phyloP scores from a whole-genome alignment of 2,113 vertebrate genomes.

The pig (Sus scrofa) region DNA sequence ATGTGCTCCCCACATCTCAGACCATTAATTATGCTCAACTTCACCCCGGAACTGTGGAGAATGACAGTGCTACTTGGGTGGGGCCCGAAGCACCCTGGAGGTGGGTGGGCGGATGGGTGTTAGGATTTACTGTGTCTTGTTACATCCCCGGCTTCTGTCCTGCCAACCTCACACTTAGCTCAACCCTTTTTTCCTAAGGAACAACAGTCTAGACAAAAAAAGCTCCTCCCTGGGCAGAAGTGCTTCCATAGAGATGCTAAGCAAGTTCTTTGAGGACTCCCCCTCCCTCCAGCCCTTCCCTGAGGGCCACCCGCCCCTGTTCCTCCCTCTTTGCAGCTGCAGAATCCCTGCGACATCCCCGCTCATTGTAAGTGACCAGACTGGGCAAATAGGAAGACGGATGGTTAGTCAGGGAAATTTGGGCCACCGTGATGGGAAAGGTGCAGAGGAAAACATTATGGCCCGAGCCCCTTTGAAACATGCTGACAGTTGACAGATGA shows the following conservation, averaged over 20 bases:
- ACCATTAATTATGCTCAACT: background rate
- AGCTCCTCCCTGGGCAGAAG: conserved; percentile 60
- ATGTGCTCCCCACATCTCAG: background rate
- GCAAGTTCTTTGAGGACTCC: conserved; percentile 6
- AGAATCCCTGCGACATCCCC: conserved; percentile 83
- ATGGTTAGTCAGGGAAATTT: conserved; percentile 88
- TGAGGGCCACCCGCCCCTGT: background rate
- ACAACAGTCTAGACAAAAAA: conserved; percentile 66
- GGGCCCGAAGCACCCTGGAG: background rate
- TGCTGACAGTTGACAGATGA: conserved; percentile 94
- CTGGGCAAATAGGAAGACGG: conserved; percentile 90
- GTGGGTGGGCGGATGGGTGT: background rate
- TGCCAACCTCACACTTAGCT: conserved; percentile 51
- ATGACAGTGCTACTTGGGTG: background rate
- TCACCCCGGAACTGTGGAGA: background rate
- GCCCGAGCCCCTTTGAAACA: conserved; percentile 89
- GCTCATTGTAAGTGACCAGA: conserved; percentile 86
- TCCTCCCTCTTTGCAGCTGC: conserved; percentile 80
- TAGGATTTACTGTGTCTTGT: conserved; percentile 35
- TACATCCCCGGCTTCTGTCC: background rate
- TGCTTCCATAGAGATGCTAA: conserved; percentile 70
- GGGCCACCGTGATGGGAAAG: conserved; percentile 90
- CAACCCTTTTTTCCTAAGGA: conserved; percentile 44
- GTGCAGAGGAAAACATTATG: conserved; percentile 90
- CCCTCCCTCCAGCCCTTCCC: background rate